Evolutionary conservation across 92 coral and sea anemone species (phyloP).

Genomic region (Anthopleura xanthogrammica): DNA sequence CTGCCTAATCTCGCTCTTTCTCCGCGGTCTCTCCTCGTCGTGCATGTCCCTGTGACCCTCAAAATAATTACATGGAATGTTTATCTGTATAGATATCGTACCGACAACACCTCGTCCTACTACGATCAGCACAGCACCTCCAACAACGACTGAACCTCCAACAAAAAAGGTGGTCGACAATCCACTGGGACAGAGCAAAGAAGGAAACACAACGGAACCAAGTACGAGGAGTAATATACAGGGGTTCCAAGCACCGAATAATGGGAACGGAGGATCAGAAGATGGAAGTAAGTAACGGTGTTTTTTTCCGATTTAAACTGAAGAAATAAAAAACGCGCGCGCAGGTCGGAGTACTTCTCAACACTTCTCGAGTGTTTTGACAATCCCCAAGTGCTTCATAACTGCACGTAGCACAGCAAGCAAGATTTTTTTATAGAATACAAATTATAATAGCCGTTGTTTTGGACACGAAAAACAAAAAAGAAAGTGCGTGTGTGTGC

Average conservation of each 20-base stretch:
- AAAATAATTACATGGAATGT: background rate
- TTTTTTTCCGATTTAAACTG: too few relatives aligned
- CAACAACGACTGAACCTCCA: slow-evolving; percentile 17
- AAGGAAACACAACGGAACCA: background rate
- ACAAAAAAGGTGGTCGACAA: background rate
- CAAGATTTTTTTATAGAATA: too few relatives aligned
- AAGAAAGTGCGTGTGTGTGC: too few relatives aligned
- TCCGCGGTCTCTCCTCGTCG: background rate
- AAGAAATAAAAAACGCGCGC: too few relatives aligned
- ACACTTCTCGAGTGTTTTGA: too few relatives aligned
- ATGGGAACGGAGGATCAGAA: background rate
- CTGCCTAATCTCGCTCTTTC: background rate
- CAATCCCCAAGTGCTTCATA: too few relatives aligned
- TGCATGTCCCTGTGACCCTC: too few relatives aligned
- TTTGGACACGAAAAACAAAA: too few relatives aligned
- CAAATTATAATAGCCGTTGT: too few relatives aligned
- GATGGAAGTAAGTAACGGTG: background rate
- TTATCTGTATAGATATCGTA: background rate
- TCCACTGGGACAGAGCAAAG: background rate
- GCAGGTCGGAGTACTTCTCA: too few relatives aligned
- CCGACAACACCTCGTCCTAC: slow-evolving; percentile 32
- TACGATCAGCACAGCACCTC: slow-evolving; percentile 13
- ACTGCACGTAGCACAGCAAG: too few relatives aligned
- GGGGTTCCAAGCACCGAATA: background rate
- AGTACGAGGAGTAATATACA: background rate